A percentile compares a stretch with the other conserved stretches of the same genome.
These are phyloP conservation scores for Lepisosteus osseus DNA, from an alignment of 2,113 vertebrate genomes.

Conservation along the genomic window DNA sequence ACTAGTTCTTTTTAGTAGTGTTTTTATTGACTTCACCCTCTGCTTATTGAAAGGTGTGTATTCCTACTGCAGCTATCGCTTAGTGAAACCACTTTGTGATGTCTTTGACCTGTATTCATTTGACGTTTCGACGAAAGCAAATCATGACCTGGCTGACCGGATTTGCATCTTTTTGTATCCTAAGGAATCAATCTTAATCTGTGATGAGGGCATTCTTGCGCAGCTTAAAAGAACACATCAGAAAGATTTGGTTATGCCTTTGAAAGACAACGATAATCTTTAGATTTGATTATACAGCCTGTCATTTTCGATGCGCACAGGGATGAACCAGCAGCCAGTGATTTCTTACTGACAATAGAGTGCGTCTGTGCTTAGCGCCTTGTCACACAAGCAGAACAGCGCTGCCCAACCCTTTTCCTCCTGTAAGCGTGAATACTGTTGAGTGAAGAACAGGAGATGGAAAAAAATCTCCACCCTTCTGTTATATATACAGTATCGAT, in stretches of 20 bases:
- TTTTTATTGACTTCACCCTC: too few relatives aligned
- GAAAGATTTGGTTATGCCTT: not conserved
- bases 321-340: constrained; percentile 8
- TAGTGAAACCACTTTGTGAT: constrained; percentile 16
- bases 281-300: constrained; percentile 51
- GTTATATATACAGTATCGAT: too few relatives aligned
- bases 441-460: too few relatives aligned
- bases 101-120: constrained; percentile 14
- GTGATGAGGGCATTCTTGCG: constrained; percentile 6
- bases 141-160: constrained; percentile 35
- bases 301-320: constrained; percentile 38
- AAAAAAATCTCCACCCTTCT: too few relatives aligned
- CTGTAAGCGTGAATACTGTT: too few relatives aligned
- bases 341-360: constrained; percentile 2
- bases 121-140: constrained; percentile 18
- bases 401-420: not conserved
- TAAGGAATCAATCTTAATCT: constrained; percentile 14
- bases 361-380: not conserved
- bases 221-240: not conserved
- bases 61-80: too few relatives aligned
- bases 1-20: too few relatives aligned
- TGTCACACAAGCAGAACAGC: not conserved
- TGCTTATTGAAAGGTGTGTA: too few relatives aligned
- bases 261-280: not conserved
- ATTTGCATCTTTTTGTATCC: constrained; percentile 20